phyloP scores from a whole-genome alignment of 2,113 vertebrate species.

The Pterocles orientalis region DNA sequence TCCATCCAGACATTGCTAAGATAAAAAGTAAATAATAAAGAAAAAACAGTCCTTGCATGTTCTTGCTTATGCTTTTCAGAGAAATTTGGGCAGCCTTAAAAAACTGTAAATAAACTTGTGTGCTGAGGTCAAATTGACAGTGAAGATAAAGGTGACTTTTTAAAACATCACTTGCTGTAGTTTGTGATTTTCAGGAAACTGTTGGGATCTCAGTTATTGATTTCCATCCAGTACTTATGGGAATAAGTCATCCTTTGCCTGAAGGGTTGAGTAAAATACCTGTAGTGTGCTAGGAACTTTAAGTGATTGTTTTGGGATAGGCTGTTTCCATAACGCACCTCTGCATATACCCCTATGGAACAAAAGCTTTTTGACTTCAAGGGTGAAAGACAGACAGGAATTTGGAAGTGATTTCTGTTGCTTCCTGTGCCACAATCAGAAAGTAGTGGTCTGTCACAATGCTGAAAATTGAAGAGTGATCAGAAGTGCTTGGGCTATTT shows the following conservation, averaged over 20 bases:
- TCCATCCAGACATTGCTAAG: background rate
- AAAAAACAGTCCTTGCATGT: background rate
- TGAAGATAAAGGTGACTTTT: background rate
- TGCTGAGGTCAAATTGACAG: background rate
- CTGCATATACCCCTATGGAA: accelerated
- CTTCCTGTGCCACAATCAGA: background rate
- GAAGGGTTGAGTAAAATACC: background rate
- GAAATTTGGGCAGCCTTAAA: background rate
- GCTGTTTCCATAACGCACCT: background rate
- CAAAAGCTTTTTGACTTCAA: background rate
- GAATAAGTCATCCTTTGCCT: background rate
- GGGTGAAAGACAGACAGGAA: background rate
- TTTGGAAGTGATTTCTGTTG: background rate
- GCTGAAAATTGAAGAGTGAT: background rate
- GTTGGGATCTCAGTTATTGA: accelerated
- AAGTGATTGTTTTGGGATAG: background rate
- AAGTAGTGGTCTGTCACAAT: background rate
- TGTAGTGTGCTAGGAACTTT: background rate
- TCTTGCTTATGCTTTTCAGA: background rate
- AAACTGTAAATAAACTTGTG: background rate
- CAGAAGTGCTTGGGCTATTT: background rate
- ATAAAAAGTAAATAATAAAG: background rate
- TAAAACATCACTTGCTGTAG: background rate
- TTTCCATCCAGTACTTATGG: background rate
- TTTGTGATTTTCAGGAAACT: background rate